phyloP scores from a whole-genome alignment of 2,797 vertebrate species.

The Eurystomus glaucurus region DNA sequence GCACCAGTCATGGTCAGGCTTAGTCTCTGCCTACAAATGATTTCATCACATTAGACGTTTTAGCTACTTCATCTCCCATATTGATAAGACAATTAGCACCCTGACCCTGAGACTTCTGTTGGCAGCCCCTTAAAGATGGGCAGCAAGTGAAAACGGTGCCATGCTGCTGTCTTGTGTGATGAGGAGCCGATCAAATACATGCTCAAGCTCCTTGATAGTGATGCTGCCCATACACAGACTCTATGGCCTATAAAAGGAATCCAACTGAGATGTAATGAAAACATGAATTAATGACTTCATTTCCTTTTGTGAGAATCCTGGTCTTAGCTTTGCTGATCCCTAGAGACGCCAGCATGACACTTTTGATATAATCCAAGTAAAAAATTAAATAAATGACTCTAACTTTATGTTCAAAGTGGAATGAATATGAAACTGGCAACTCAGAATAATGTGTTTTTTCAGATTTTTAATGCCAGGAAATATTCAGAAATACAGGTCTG shows the following conservation, averaged over 20 bases:
- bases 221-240: neutral
- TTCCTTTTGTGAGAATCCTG: neutral
- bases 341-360: neutral
- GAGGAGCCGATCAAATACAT: rapidly evolving
- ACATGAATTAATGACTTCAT: neutral
- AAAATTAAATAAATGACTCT: neutral
- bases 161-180: neutral
- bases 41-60: rapidly evolving
- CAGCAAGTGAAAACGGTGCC: neutral
- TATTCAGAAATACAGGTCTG: neutral
- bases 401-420: neutral
- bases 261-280: constrained; percentile 5
- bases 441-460: neutral
- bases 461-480: constrained; percentile 23
- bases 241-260: neutral
- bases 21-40: neutral
- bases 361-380: neutral
- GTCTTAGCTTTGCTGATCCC: neutral
- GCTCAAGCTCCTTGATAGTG: neutral
- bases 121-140: neutral
- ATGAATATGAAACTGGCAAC: neutral
- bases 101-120: neutral
- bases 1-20: neutral
- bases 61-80: neutral
- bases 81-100: neutral